Evolutionary conservation across 2,113 vertebrate species (phyloP).

Genomic region (Tetrax tetrax): DNA sequence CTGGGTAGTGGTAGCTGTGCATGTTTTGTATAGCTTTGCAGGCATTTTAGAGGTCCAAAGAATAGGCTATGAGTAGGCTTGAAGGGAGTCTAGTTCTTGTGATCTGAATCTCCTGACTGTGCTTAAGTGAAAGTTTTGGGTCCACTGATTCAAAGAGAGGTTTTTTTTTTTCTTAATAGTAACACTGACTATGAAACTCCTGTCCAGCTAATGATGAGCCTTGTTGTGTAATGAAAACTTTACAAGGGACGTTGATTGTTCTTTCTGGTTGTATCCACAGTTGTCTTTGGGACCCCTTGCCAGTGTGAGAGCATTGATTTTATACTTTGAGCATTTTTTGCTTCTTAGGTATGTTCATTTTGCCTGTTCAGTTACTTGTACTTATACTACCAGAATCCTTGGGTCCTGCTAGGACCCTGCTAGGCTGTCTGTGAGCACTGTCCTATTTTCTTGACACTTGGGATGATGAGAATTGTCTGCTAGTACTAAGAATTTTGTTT

Average conservation of each 20-base stretch:
- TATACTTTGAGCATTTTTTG: neutral
- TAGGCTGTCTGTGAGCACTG: neutral
- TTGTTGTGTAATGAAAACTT: neutral
- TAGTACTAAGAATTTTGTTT: neutral
- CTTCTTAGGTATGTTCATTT: neutral
- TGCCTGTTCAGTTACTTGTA: neutral
- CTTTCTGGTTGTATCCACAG: neutral
- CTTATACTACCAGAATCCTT: neutral
- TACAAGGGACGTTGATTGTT: accelerated
- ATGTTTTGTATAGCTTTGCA: neutral
- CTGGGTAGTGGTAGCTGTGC: neutral
- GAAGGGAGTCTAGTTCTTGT: neutral
- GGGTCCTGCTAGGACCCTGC: neutral
- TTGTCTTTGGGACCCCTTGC: neutral
- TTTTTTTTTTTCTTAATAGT: neutral
- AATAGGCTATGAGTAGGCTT: neutral
- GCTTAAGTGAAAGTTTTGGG: neutral
- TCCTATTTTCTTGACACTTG: neutral
- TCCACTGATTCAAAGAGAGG: neutral
- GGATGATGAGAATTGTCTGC: neutral
- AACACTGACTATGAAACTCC: neutral
- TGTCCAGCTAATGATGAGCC: neutral
- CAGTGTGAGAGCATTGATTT: neutral
- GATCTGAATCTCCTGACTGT: neutral
- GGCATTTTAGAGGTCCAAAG: neutral